Evolutionary conservation across 2,888 invertebrate species (phyloP), one percentile per base, ranked within the genome.

Genomic region (Seira sanloemensis): DNA sequence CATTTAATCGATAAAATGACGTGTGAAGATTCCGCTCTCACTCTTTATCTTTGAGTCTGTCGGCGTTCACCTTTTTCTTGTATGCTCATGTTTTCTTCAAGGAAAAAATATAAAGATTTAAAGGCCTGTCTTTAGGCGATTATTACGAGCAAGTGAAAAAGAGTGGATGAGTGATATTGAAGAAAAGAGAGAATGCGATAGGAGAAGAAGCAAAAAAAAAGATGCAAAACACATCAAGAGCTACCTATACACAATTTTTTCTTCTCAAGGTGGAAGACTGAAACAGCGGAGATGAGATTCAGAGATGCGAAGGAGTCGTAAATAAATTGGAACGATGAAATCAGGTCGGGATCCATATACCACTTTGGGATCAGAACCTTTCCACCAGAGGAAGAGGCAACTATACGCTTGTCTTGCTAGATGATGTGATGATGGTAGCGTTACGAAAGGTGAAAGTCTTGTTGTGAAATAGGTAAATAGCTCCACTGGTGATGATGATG

Each of bases 1-100:
- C 87, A 86, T 87, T 87, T 87, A 87, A 87, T 87, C 87, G 86
- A 87, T 87, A 86, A 77, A 72, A 82, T 82, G 76, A 82, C 82
- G 82, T 82, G 82, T 77, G 76, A 82, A 77, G 77, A 82, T 72
- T 67, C 72, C 21, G 19, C 65, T 69, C 69, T 75, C 27, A 21
- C 46, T 58, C n/a, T 58, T 58, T 18, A n/a, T 58, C n/a, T 18
- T 58, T 37, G 37, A 37, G 37, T 37, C 7, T 37, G 37, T 12
- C 37, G 37, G 37, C 12, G 37, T 37, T 37, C 37, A 37, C 37
- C 37, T 37, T 37, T 37, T 37, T 37, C 5, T 9, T 37, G 37
- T 37, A 12, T 37, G 37, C 37, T 37, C 37, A 37, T 37, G 37
- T 12, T 12, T 5, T 37, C 12, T 9, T 12, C 5, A 37, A 9